Conservation (phyloP, 2,888 invertebrate genomes). For the Trachelus tabidus region DNA sequence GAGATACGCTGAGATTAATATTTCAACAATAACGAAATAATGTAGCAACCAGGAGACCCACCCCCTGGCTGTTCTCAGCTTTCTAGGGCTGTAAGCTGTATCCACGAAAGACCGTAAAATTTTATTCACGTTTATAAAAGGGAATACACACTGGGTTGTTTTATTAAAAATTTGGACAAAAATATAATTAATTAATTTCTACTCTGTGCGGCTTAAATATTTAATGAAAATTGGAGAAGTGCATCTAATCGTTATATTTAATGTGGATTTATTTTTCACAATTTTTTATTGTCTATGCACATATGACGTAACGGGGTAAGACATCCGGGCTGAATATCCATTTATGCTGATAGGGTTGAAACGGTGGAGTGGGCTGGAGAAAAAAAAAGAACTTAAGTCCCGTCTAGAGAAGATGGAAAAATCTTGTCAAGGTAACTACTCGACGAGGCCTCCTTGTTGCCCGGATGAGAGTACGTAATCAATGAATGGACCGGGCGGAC, state of each 20-base stretch:
- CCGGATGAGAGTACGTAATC: conserved; percentile 41
- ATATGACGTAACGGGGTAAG: not conserved
- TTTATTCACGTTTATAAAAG: not conserved
- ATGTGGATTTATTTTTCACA: not conserved
- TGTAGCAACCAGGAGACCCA: conserved; percentile 10
- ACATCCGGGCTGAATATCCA: not conserved
- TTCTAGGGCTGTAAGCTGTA: not conserved
- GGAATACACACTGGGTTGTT: not conserved
- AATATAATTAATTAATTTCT: not conserved
- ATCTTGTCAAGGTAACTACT: not conserved
- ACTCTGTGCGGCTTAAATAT: not conserved
- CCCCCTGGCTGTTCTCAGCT: not conserved
- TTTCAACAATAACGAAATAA: conserved; percentile 54
- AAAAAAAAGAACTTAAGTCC: not conserved
- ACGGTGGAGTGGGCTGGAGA: not conserved
- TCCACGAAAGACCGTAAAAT: not conserved
- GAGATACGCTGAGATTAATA: conserved; percentile 54
- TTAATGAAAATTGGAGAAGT: not conserved
- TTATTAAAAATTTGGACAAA: not conserved
- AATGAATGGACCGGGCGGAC: conserved; percentile 61
- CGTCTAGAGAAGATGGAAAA: not conserved
- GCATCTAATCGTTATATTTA: no score
- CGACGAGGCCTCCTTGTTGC: not conserved
- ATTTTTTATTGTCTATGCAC: not conserved
- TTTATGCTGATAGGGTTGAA: not conserved